These are phyloP conservation scores for Odontophorus gujanensis DNA, from an alignment of 2,113 vertebrate species.

Conservation along the genomic window DNA sequence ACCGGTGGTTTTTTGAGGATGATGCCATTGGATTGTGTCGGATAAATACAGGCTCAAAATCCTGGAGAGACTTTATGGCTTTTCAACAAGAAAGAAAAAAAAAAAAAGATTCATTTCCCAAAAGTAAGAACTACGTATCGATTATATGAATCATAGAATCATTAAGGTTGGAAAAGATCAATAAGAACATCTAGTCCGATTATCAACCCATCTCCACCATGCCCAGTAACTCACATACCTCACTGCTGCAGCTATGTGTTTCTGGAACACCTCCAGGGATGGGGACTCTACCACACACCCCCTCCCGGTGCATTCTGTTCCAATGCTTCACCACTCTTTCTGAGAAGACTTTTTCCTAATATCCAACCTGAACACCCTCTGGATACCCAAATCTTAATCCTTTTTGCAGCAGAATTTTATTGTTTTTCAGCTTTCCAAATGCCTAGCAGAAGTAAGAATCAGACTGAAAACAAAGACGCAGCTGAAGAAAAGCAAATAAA, in stretches of 20 bases:
- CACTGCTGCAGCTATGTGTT: no score
- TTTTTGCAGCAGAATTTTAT: not conserved
- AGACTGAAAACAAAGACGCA: not conserved
- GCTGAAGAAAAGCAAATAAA: not conserved
- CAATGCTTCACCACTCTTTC: no score
- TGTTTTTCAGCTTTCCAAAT: not conserved
- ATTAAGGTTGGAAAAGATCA: no score
- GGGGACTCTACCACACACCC: no score
- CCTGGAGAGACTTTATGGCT: not conserved
- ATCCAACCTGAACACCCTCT: not conserved
- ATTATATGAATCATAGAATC: not conserved
- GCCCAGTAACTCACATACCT: no score
- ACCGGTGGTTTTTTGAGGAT: rapidly evolving
- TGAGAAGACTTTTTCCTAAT: no score
- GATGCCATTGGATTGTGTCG: not conserved
- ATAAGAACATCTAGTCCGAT: no score
- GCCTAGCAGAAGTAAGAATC: not conserved
- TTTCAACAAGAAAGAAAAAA: not conserved
- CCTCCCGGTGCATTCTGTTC: no score
- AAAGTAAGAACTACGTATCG: not conserved
- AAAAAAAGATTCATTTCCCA: conserved; percentile 13
- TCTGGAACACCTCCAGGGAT: no score
- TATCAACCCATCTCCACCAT: no score
- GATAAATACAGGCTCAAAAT: not conserved
- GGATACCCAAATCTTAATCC: not conserved